A percentile compares a stretch with the other conserved stretches of the same genome.
Conservation (phyloP, 1,140 invertebrate species). For the Thaumetopoea pityocampa region DNA sequence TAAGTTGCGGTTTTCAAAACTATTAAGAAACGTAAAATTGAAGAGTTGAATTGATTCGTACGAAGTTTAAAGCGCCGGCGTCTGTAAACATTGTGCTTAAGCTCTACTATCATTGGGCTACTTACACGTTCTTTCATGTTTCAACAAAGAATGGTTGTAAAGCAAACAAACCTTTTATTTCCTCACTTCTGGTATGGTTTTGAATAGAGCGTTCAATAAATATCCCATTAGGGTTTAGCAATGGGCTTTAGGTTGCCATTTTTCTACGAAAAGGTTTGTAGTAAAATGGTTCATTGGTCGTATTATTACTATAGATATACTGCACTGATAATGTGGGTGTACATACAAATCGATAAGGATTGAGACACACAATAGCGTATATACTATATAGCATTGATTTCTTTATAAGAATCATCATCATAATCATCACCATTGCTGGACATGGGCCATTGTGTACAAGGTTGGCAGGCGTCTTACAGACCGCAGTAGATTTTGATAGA, state of each 20-base stretch:
- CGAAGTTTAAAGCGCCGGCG: slow-evolving; percentile 52
- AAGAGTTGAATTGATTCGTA: not conserved
- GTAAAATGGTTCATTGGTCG: not conserved
- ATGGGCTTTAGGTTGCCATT: slow-evolving; percentile 24
- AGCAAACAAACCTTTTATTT: slow-evolving; percentile 53
- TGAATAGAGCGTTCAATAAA: slow-evolving; percentile 34
- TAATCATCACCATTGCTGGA: no score
- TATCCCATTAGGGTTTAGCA: slow-evolving; percentile 43
- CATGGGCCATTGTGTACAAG: no score
- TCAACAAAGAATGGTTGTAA: slow-evolving; percentile 46
- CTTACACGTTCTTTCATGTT: slow-evolving; percentile 45
- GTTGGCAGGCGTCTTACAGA: no score
- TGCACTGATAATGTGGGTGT: no score
- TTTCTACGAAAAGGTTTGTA: slow-evolving; percentile 32
- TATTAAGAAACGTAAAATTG: no score
- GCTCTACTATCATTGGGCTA: slow-evolving; percentile 33
- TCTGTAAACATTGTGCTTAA: slow-evolving; percentile 43
- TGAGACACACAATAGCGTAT: no score
- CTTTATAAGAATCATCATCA: no score
- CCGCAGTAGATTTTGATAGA: no score
- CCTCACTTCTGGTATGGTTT: slow-evolving; percentile 35
- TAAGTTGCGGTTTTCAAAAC: no score
- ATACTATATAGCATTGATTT: no score
- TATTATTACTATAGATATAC: no score
- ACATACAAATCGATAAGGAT: no score